Evolutionary conservation across 2,797 vertebrate genomes (phyloP).

Genomic region (Coracias cyanogaster): DNA sequence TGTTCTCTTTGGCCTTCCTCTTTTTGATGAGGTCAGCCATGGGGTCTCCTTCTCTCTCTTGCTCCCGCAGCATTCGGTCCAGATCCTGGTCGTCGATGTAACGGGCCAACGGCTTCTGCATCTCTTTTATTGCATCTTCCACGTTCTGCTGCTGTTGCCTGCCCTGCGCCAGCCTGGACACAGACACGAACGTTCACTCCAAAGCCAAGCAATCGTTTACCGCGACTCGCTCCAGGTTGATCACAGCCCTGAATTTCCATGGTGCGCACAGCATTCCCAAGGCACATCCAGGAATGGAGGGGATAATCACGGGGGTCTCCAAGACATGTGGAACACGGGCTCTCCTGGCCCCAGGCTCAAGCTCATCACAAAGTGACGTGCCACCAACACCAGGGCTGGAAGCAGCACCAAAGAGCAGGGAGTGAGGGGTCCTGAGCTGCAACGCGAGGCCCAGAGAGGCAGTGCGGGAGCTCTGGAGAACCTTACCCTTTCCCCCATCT

Average conservation of each 20-base stretch:
- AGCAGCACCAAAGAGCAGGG: neutral
- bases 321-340: accelerated
- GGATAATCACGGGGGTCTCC: neutral
- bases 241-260: neutral
- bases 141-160: constrained; percentile 91
- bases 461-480: neutral
- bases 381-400: accelerated
- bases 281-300: accelerated
- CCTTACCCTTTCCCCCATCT: constrained; percentile 95
- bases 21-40: constrained; percentile 94
- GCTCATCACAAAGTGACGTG: accelerated
- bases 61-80: constrained; percentile 92
- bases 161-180: constrained; percentile 86
- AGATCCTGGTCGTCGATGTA: constrained; percentile 93
- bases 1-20: constrained; percentile 85
- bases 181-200: neutral
- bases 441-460: accelerated
- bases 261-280: accelerated
- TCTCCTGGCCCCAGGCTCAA: neutral
- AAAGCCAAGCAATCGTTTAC: accelerated
- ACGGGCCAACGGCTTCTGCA: constrained; percentile 93
- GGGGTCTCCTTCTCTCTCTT: constrained; percentile 94
- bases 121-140: constrained; percentile 88
- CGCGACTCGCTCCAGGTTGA: accelerated
- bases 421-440: accelerated